A percentile compares a stretch with the other conserved stretches of the same genome.
Conservation (phyloP, 2,888 invertebrate species). For the Ichneumoninae sp. region DNA sequence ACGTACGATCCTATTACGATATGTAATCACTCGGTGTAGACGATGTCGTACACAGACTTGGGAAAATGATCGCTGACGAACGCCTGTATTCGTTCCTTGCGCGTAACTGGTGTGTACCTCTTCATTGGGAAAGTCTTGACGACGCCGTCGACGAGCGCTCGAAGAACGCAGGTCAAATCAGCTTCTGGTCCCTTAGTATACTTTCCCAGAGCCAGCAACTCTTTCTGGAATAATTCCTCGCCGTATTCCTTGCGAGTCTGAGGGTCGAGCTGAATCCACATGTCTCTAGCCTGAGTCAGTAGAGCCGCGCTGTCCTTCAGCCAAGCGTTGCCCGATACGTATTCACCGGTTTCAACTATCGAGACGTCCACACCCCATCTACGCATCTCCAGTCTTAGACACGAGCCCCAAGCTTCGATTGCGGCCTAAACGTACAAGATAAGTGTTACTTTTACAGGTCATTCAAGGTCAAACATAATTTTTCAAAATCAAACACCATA, state of each 20-base stretch:
- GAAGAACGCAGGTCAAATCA: slow-evolving; percentile 91
- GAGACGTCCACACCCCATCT: slow-evolving; percentile 93
- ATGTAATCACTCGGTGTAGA: slow-evolving; percentile 85
- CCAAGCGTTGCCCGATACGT: slow-evolving; percentile 92
- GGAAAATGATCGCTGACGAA: slow-evolving; percentile 93
- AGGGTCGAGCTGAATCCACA: slow-evolving; percentile 93
- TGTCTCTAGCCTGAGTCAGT: slow-evolving; percentile 90
- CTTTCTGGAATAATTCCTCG: slow-evolving; percentile 93
- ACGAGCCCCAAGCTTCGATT: slow-evolving; percentile 92
- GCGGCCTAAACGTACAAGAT: slow-evolving; percentile 87
- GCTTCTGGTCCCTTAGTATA: slow-evolving; percentile 91
- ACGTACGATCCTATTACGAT: neutral
- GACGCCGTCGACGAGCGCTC: slow-evolving; percentile 91
- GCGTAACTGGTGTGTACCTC: slow-evolving; percentile 93
- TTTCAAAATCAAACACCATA: neutral
- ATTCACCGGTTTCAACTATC: slow-evolving; percentile 94
- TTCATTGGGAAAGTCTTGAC: slow-evolving; percentile 93
- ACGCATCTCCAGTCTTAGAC: slow-evolving; percentile 92
- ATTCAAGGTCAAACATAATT: neutral
- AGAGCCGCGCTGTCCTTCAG: slow-evolving; percentile 88
- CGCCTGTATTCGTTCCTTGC: slow-evolving; percentile 91
- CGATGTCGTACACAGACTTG: slow-evolving; percentile 91
- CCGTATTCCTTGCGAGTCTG: slow-evolving; percentile 92
- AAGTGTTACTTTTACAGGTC: neutral
- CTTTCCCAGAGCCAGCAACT: slow-evolving; percentile 91